These are phyloP conservation scores for Anableps anableps DNA, from an alignment of 2,797 vertebrate genomes.

Conservation along the genomic window DNA sequence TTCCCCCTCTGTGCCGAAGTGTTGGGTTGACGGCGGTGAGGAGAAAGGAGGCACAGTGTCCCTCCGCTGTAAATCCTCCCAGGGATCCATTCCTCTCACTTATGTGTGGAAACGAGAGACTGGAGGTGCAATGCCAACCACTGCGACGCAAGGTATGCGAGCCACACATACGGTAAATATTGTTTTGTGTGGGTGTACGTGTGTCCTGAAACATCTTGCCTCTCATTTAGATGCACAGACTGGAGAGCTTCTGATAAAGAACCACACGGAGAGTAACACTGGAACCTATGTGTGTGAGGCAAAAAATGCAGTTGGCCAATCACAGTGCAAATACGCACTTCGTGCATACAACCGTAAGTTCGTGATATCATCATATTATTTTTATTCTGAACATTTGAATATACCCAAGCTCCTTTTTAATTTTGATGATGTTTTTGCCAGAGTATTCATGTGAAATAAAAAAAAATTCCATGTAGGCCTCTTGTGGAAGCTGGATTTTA, in stretches of 20 bases:
- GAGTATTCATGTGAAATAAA: not conserved
- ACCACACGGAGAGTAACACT: conserved; percentile 78
- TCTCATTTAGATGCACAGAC: conserved; percentile 74
- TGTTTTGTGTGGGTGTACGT: not conserved
- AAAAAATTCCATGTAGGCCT: not conserved
- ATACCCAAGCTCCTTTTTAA: conserved; percentile 2
- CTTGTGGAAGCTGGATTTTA: conserved; percentile 5
- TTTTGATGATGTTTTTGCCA: conserved; percentile 10
- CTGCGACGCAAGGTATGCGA: conserved; percentile 59
- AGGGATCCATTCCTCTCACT: conserved; percentile 74
- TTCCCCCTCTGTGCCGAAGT: conserved; percentile 77
- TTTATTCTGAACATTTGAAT: conserved; percentile 2
- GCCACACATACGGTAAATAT: not conserved
- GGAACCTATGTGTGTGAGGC: conserved; percentile 87
- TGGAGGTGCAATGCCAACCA: conserved; percentile 68
- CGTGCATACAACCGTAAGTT: conserved; percentile 82
- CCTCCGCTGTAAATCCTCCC: conserved; percentile 71
- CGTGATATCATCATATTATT: conserved; percentile 24
- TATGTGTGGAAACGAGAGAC: conserved; percentile 78
- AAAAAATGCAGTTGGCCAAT: conserved; percentile 85
- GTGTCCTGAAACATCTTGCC: conserved; percentile 19
- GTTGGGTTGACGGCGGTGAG: conserved; percentile 80
- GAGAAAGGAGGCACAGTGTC: conserved; percentile 74
- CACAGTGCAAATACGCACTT: conserved; percentile 80
- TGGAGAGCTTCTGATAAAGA: conserved; percentile 85